Base-by-base conservation (phyloP, 2,797 vertebrate genomes). In the Philypnodon macrostomus region DNA sequence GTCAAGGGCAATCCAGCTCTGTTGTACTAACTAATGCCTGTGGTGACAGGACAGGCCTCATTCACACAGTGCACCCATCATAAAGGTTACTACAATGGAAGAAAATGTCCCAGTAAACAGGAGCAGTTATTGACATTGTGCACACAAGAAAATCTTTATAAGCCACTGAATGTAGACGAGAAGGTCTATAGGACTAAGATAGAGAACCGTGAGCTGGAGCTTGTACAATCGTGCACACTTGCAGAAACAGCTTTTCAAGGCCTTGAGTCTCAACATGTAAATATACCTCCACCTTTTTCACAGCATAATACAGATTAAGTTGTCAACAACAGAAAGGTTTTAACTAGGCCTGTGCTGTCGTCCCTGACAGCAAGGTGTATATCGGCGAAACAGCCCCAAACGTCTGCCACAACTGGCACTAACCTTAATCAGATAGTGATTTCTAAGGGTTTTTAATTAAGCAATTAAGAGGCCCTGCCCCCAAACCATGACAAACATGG, bases 1-100 rank as follows among this genome's bases (percentile, higher is more conserved):
- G 63, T 52, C 74, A 80, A 76, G 69, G 71, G 41, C 53, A 62
- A 18, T 69, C 4, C 4, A 15, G 42, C 24, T 37, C 58, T 65
- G 36, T 63, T 47, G 46, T 34, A 56, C 24, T 17, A 41, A 63
- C 53, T 66, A 72, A 49, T 67, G 49, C 57, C 34, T 36, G 38
- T 56, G 40, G 56, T 46, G 45, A 51, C 57, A 63, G 55, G 31
- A 58, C 15, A 33, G 47, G 19, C 33, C 40, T 15, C 16, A 46
- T 63, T 63, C 26, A 48, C 10, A 60, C 32, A 42, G 42, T 15
- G 18, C 13, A 41, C 13, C 23, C n/a, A 47, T 53, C 31, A 58
- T 2, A 63, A 47, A 67, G 63, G 70, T 58, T 47, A 12, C 5
- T 11, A 15, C 53, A 46, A 44, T 44, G n/a, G 18, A 51, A 17